A percentile compares a stretch with the other conserved stretches of the same genome.
phyloP scores from a whole-genome alignment of 2,113 vertebrate genomes.

The Andinoacara biseriatus region DNA sequence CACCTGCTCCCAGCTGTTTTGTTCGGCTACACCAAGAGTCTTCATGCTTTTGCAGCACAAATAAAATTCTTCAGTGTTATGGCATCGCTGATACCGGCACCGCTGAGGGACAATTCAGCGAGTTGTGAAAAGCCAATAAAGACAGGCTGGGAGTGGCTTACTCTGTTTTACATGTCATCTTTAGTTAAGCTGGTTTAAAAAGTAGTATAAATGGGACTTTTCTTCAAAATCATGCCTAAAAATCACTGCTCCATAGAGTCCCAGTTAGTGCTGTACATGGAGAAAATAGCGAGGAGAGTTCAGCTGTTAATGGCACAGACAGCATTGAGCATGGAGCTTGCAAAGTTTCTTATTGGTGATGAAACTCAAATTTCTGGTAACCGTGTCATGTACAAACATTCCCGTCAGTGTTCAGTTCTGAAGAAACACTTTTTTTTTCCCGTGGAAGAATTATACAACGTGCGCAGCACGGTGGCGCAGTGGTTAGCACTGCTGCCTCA shows the following conservation, averaged over 20 bases:
- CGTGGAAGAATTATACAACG: neutral
- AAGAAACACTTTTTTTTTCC: neutral
- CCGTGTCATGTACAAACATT: neutral
- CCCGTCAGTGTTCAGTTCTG: neutral
- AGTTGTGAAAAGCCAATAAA: neutral
- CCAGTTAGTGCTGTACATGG: neutral
- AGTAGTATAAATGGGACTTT: neutral
- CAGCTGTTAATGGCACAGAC: fast-evolving
- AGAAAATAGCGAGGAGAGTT: too few species aligned
- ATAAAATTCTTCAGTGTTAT: neutral
- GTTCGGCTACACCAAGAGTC: neutral
- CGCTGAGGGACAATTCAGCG: neutral
- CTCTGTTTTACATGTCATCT: neutral
- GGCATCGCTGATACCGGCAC: neutral
- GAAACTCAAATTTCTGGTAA: neutral
- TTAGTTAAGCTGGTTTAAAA: neutral
- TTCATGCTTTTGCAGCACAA: neutral
- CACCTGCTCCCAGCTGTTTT: neutral
- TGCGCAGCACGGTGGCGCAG: too few species aligned
- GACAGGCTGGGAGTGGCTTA: neutral
- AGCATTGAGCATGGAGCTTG: fast-evolving
- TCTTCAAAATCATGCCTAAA: too few species aligned
- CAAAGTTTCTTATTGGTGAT: neutral
- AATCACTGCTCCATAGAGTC: neutral
- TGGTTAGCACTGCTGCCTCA: too few species aligned